Evolutionary conservation across 2,888 invertebrate species (phyloP).

Genomic region (Scaptomyza flava): DNA sequence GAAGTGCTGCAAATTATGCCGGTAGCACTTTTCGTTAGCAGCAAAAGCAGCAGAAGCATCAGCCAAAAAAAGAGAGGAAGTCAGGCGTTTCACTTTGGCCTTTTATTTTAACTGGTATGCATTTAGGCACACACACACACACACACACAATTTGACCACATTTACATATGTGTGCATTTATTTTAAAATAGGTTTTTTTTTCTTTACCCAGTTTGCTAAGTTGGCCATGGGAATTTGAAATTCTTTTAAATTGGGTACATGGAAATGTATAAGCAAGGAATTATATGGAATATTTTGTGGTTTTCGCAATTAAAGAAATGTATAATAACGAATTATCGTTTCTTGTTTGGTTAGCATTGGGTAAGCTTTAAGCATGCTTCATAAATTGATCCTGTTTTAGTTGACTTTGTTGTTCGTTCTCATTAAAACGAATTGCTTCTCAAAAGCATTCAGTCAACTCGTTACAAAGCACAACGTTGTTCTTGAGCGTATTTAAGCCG

Average conservation of each 20-base stretch:
- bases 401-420: not conserved
- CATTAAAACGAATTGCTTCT: not conserved
- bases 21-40: conserved; percentile 61
- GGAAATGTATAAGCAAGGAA: not conserved
- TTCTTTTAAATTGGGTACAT: conserved; percentile 31
- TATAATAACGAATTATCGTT: conserved; percentile 16
- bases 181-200: conserved; percentile 34
- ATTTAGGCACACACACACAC: conserved; percentile 35
- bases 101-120: conserved; percentile 48
- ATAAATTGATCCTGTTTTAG: not conserved
- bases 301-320: conserved; percentile 5
- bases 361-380: not conserved
- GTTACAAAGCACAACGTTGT: no score
- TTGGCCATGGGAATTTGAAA: conserved; percentile 38
- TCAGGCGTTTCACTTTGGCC: conserved; percentile 37
- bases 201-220: conserved; percentile 36
- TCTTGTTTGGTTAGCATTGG: conserved; percentile 11
- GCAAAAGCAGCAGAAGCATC: conserved; percentile 18
- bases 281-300: not conserved
- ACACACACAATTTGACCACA: conserved; percentile 21
- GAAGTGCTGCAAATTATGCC: conserved; percentile 75
- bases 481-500: conserved; percentile 27
- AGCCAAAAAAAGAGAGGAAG: conserved; percentile 29
- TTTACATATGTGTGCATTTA: conserved; percentile 33
- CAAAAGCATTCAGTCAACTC: not conserved